A percentile compares a stretch with the other conserved stretches of the same genome.
Conservation (phyloP, 2,113 vertebrate species). For the Lophura nycthemera region DNA sequence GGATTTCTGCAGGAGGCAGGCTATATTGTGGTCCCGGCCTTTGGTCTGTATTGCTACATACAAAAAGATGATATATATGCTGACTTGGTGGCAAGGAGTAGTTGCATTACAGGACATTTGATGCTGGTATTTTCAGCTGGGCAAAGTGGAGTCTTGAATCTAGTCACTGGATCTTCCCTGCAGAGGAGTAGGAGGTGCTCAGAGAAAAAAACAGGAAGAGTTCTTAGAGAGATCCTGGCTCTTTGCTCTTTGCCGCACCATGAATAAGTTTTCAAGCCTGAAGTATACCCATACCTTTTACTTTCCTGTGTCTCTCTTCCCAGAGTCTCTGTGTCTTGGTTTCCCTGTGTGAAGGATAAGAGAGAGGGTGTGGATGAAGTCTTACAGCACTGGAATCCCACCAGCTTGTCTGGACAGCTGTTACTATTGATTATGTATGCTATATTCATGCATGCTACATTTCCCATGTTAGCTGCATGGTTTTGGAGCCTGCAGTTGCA, state of each 20-base stretch:
- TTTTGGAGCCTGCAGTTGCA: conserved; percentile 33
- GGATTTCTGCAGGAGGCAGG: not conserved
- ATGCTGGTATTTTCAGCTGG: not conserved
- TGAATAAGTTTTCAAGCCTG: not conserved
- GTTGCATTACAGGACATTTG: not conserved
- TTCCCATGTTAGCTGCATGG: conserved; percentile 54
- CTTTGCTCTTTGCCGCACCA: not conserved
- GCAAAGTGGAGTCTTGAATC: not conserved
- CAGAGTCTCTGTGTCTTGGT: not conserved
- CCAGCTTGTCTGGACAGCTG: conserved; percentile 61
- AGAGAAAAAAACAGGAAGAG: not conserved
- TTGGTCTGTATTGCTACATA: not conserved
- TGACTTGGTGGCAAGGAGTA: not conserved
- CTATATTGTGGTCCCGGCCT: not conserved
- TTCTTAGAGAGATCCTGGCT: not conserved
- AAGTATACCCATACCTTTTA: not conserved
- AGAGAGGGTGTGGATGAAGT: conserved; percentile 6
- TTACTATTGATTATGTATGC: conserved; percentile 59
- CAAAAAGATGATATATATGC: rapidly evolving
- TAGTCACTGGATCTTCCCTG: not conserved
- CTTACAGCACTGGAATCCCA: conserved; percentile 41
- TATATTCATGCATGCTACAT: conserved; percentile 27
- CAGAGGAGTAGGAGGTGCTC: not conserved
- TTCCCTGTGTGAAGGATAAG: conserved; percentile 30
- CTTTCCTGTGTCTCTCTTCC: not conserved